phyloP scores from a whole-genome alignment of 2,113 vertebrate species.

The Dicentrarchus labrax region DNA sequence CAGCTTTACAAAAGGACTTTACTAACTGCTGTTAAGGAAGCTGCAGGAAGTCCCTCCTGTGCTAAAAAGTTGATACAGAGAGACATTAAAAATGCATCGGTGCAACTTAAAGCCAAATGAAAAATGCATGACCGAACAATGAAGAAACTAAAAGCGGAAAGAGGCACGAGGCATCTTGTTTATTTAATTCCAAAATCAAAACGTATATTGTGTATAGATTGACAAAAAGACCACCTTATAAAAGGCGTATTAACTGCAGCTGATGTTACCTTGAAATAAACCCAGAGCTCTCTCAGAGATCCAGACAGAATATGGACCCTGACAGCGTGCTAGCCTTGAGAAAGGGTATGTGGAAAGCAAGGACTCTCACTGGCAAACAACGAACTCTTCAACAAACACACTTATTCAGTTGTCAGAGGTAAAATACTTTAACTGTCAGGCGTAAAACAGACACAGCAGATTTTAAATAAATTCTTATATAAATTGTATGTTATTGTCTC shows the following conservation, averaged over 20 bases:
- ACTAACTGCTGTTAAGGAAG: slow-evolving; percentile 3
- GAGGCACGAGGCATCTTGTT: neutral
- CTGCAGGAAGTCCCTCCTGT: slow-evolving; percentile 20
- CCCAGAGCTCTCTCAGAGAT: neutral
- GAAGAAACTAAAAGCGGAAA: neutral
- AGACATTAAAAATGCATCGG: slow-evolving; percentile 69
- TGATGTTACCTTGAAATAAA: neutral
- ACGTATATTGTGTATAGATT: neutral
- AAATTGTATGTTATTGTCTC: no score
- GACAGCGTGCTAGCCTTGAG: neutral
- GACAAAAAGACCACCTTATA: neutral
- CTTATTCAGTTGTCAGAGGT: neutral
- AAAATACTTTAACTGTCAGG: neutral
- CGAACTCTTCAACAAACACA: neutral
- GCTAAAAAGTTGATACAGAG: slow-evolving; percentile 25
- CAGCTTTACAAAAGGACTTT: neutral
- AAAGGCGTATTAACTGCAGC: neutral
- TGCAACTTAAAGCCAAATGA: slow-evolving; percentile 63
- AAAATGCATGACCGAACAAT: slow-evolving; percentile 63
- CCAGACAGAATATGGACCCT: neutral
- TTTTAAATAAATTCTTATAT: no score
- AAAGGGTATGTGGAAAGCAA: neutral
- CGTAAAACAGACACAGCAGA: no score
- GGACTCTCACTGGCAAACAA: neutral
- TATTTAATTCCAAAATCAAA: neutral